Evolutionary conservation across 2,797 vertebrate genomes (phyloP).

Genomic region (Novumbra hubbsi): DNA sequence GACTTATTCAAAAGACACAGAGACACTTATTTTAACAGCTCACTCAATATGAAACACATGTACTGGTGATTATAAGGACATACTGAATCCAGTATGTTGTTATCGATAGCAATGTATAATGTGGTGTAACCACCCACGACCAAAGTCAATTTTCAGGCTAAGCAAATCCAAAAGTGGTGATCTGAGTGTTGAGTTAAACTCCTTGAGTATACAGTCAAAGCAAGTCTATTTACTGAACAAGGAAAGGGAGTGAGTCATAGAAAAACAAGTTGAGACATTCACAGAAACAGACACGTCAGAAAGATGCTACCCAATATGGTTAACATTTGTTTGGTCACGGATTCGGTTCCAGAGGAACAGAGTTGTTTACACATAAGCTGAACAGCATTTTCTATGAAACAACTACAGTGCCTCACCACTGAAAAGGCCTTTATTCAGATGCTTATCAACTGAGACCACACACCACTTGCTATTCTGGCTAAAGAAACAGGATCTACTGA

Average conservation of each 20-base stretch:
- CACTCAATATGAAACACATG: background rate
- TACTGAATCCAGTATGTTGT: background rate
- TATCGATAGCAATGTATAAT: slow-evolving; percentile 29
- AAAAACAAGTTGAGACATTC: background rate
- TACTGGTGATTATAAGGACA: slow-evolving; percentile 10
- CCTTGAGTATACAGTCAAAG: slow-evolving; percentile 30
- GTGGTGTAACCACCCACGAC: slow-evolving; percentile 18
- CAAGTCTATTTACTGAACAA: slow-evolving; percentile 37
- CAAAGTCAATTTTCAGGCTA: slow-evolving; percentile 34
- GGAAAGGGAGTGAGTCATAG: background rate
- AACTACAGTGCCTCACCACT: slow-evolving; percentile 46
- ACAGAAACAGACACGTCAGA: slow-evolving; percentile 17
- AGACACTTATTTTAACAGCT: slow-evolving; percentile 38
- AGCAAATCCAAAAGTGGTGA: slow-evolving; percentile 6
- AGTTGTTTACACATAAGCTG: slow-evolving; percentile 38
- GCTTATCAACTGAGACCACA: slow-evolving; percentile 46
- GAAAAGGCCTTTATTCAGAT: slow-evolving; percentile 54
- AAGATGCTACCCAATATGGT: slow-evolving; percentile 28
- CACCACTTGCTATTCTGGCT: slow-evolving; percentile 1
- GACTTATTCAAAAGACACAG: slow-evolving; percentile 27
- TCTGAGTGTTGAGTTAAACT: slow-evolving; percentile 15
- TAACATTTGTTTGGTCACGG: slow-evolving; percentile 17
- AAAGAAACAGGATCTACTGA: slow-evolving; percentile 15
- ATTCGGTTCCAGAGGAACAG: slow-evolving; percentile 42
- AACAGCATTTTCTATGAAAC: slow-evolving; percentile 52